These are phyloP conservation scores for Podabrus alpinus DNA, from an alignment of 2,888 invertebrate genomes.

Conservation along the genomic window DNA sequence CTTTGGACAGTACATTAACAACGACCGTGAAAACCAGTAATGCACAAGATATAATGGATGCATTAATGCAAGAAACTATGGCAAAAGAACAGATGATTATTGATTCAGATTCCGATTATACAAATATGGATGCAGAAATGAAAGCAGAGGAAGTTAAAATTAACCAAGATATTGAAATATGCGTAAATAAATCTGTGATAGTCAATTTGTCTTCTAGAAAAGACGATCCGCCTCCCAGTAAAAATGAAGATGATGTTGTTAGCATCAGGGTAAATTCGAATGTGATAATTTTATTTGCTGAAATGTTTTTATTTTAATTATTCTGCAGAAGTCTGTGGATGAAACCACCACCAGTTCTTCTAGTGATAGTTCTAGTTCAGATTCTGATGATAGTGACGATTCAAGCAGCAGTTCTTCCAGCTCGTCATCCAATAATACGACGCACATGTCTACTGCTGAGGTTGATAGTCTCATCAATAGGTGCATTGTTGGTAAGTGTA, in stretches of 20 bases:
- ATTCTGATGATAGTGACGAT: constrained; percentile 59
- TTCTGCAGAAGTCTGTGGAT: constrained; percentile 38
- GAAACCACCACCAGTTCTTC: constrained; percentile 58
- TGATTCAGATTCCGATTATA: constrained; percentile 47
- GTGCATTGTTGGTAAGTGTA: constrained; percentile 45
- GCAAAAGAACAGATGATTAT: constrained; percentile 41
- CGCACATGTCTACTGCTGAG: constrained; percentile 49
- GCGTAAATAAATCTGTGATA: neutral
- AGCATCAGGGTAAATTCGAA: constrained; percentile 38
- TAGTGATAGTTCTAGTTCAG: constrained; percentile 56
- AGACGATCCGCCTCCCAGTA: neutral
- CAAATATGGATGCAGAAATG: constrained; percentile 18
- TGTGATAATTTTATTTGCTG: neutral
- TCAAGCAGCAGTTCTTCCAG: constrained; percentile 55
- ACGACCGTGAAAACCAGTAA: constrained; percentile 35
- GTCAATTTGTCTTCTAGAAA: neutral
- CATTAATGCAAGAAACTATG: constrained; percentile 57
- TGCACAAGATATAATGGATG: constrained; percentile 56
- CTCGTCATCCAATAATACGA: constrained; percentile 45
- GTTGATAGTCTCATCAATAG: constrained; percentile 48
- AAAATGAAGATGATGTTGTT: constrained; percentile 30
- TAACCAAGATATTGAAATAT: neutral
- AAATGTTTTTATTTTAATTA: neutral
- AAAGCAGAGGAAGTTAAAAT: neutral
- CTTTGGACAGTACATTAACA: neutral